phyloP scores from a whole-genome alignment of 2,888 invertebrate species.

The Incurvaria masculella region DNA sequence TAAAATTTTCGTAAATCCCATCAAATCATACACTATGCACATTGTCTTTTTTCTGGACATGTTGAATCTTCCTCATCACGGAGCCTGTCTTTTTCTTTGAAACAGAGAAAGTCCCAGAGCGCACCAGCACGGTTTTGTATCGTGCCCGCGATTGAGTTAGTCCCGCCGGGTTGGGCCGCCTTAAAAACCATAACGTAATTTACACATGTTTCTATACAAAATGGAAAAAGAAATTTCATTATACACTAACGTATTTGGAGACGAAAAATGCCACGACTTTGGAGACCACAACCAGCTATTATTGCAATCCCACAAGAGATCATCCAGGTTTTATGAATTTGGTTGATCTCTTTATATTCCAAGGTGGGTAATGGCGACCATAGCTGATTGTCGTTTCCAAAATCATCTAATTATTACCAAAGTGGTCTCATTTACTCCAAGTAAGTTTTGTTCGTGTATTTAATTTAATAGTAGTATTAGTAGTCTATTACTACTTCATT shows the following conservation, averaged over 20 bases:
- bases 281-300: not conserved
- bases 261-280: not conserved
- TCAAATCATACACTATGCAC: too few species aligned
- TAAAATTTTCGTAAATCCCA: too few species aligned
- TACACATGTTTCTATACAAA: slow-evolving; percentile 7
- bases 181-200: too few species aligned
- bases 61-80: too few species aligned
- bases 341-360: not conserved
- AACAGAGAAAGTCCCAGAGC: too few species aligned
- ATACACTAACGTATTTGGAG: not conserved
- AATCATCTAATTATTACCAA: not conserved
- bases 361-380: not conserved
- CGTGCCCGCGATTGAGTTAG: too few species aligned
- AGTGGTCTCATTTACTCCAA: not conserved
- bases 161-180: too few species aligned
- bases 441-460: slow-evolving; percentile 1
- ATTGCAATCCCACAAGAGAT: not conserved
- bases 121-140: too few species aligned
- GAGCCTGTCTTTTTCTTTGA: too few species aligned
- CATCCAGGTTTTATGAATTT: not conserved
- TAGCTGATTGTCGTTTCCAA: not conserved
- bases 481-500: not conserved
- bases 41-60: too few species aligned
- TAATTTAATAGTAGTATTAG: slow-evolving; percentile 8
- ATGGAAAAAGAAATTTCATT: not conserved